These are phyloP conservation scores for Epinephelus malabaricus DNA, from an alignment of 2,797 vertebrate species.

Conservation along the genomic window DNA sequence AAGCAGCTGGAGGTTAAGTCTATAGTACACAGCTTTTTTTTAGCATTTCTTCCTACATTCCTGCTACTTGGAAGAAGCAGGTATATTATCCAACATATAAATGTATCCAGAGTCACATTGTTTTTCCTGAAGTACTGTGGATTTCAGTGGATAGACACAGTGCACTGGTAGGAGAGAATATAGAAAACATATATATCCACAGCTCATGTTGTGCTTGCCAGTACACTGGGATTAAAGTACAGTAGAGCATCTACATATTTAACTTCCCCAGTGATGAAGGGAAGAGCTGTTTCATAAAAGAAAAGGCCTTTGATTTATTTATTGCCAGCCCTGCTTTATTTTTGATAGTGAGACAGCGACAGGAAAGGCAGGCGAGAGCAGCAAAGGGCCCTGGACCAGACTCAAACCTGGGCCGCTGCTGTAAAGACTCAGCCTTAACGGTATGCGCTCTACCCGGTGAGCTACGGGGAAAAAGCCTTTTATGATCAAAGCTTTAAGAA, in stretches of 20 bases:
- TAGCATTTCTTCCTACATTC: constrained; percentile 3
- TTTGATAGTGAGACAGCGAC: no score
- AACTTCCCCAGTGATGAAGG: constrained; percentile 36
- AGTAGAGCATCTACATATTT: constrained; percentile 55
- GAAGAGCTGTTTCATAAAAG: constrained; percentile 37
- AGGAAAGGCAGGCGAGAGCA: no score
- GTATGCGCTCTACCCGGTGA: no score
- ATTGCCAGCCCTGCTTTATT: no score
- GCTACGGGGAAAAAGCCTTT: background rate
- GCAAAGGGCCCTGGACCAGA: no score
- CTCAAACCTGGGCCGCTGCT: no score
- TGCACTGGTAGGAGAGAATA: constrained; percentile 1
- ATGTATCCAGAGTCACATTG: background rate
- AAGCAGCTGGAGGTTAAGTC: constrained; percentile 45
- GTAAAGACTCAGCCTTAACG: no score
- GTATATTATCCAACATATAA: constrained; percentile 16
- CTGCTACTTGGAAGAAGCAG: background rate
- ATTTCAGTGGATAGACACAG: constrained; percentile 27
- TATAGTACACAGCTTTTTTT: constrained; percentile 19
- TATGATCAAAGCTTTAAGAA: constrained; percentile 41
- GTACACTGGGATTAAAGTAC: constrained; percentile 53
- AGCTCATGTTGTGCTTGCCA: constrained; percentile 58
- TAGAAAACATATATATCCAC: constrained; percentile 30
- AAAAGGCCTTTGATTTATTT: background rate
- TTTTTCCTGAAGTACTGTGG: background rate